A percentile compares a stretch with the other conserved stretches of the same genome.
Evolutionary conservation across 2,113 vertebrate genomes (phyloP).

Genomic region (Thunnus thynnus): DNA sequence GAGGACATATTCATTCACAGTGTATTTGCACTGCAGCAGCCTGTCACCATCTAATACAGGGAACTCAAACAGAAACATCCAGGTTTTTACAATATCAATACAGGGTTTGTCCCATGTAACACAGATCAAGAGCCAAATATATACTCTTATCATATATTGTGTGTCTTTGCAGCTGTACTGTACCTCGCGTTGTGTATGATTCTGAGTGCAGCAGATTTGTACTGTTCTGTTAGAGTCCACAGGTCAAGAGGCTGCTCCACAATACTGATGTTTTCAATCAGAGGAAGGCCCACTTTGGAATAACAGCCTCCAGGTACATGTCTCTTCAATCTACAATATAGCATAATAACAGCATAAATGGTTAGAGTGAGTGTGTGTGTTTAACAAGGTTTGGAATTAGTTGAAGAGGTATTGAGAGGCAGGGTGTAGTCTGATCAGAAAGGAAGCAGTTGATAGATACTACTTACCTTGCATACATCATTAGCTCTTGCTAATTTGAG

Average conservation of each 20-base stretch:
- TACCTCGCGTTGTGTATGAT: constrained; percentile 91
- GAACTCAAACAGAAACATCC: neutral
- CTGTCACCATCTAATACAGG: neutral
- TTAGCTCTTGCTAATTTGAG: neutral
- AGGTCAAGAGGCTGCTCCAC: constrained; percentile 92
- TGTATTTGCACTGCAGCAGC: neutral
- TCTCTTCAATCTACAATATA: constrained; percentile 50
- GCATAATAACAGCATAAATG: neutral
- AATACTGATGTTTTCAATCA: constrained; percentile 90
- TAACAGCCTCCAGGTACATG: constrained; percentile 84
- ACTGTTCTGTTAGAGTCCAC: constrained; percentile 85
- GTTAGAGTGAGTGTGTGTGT: neutral
- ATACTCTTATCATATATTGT: neutral
- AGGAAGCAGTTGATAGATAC: neutral
- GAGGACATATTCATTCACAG: no score
- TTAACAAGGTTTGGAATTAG: neutral
- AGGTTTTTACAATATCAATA: no score
- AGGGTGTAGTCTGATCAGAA: neutral
- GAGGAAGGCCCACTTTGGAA: constrained; percentile 88
- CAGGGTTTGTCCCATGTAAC: neutral
- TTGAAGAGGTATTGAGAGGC: neutral
- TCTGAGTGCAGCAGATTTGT: constrained; percentile 78
- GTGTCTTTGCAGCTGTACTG: neutral
- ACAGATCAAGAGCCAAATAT: neutral
- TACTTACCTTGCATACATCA: neutral